Conservation (phyloP, 2,888 invertebrate genomes). For the Apodemia zela region DNA sequence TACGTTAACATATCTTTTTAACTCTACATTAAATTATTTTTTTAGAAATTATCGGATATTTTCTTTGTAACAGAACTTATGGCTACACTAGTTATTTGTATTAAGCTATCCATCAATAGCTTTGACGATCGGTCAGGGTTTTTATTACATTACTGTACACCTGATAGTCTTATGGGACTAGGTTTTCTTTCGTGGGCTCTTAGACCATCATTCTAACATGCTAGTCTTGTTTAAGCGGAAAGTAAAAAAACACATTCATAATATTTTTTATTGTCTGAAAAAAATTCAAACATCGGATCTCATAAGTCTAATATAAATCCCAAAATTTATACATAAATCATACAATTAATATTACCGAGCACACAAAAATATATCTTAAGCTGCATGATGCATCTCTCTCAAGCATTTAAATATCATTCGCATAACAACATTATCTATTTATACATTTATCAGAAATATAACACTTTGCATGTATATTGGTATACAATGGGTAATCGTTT, state of each 20-base stretch:
- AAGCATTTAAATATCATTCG: constrained; percentile 10
- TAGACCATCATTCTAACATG: no score
- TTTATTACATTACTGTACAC: no score
- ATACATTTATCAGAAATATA: neutral
- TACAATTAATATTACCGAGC: neutral
- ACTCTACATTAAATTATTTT: no score
- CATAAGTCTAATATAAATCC: constrained; percentile 5
- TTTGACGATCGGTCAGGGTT: no score
- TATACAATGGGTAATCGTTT: neutral
- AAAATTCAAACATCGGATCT: constrained; percentile 5
- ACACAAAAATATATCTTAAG: constrained; percentile 5
- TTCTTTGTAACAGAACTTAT: no score
- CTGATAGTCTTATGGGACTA: no score
- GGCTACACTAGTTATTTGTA: no score
- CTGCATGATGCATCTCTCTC: neutral
- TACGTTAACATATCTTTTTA: no score
- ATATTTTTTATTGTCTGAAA: constrained; percentile 6
- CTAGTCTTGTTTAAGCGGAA: no score
- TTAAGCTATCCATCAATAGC: no score
- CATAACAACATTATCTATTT: neutral
- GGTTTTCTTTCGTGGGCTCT: no score
- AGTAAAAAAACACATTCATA: neutral
- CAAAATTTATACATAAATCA: constrained; percentile 7
- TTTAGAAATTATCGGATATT: no score
- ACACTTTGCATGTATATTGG: neutral